Percentiles rank a stretch among this genome's conserved stretches.
phyloP scores from a whole-genome alignment of 2,113 vertebrate genomes.

The Scopus umbretta region DNA sequence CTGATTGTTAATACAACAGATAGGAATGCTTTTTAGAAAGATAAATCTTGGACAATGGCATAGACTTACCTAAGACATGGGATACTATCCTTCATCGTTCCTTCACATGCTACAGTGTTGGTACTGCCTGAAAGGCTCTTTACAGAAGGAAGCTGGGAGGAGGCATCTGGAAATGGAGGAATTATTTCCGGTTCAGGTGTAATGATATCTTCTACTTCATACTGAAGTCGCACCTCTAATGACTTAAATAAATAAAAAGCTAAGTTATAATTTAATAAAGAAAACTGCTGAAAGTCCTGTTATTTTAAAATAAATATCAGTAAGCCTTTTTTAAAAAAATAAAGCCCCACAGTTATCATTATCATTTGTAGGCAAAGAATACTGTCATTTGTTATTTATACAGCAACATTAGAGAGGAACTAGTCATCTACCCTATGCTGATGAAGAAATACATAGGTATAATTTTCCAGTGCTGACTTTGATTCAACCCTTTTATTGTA shows the following conservation, averaged over 20 bases:
- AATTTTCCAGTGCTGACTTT: background rate
- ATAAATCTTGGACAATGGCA: background rate
- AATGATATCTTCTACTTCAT: conserved; percentile 89
- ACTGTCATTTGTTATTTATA: background rate
- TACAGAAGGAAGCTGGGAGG: conserved; percentile 82
- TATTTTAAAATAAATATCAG: background rate
- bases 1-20: background rate
- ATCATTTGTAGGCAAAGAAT: background rate
- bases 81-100: conserved; percentile 80
- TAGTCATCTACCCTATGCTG: background rate
- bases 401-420: background rate
- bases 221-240: conserved; percentile 90
- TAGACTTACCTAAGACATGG: conserved; percentile 87
- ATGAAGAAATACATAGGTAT: background rate
- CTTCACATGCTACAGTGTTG: conserved; percentile 81
- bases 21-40: background rate
- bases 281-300: background rate
- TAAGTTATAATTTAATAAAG: conserved; percentile 5
- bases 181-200: conserved; percentile 90
- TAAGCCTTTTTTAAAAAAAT: background rate
- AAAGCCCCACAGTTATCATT: background rate
- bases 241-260: conserved; percentile 75
- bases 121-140: conserved; percentile 84
- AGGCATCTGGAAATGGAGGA: conserved; percentile 82
- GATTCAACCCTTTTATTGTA: background rate